Evolutionary conservation across 2,888 invertebrate species (phyloP), one percentile per base, ranked within the genome.

Genomic region (Drosophila formosana): DNA sequence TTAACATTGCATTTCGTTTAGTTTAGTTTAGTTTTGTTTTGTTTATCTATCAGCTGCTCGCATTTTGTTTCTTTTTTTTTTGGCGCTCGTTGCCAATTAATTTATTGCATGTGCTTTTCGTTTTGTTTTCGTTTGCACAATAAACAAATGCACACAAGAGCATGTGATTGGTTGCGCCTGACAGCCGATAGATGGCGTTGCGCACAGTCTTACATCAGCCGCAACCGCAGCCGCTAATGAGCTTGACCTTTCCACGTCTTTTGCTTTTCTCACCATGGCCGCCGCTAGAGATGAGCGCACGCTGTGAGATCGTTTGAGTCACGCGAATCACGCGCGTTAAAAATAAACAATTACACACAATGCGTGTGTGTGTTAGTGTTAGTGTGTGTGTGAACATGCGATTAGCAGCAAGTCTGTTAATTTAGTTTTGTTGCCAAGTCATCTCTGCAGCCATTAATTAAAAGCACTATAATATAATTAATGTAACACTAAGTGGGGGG

Each of bases 51-150:
- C 58, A 45, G 57, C 51, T 66, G 63, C 34, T 53, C 51, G 52
- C 30, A 7, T 30, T 30, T 18, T 18, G 18, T 18, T 18, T 18
- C 18, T 1, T 18, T 18, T 18, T 18, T 64, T 75, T 68, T 76
- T 68, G 76, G 71, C 67, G 39, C 13, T 41, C 13, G 58, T 64
- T 77, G 78, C 74, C 79, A 80, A 78, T 62, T 80, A 74, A 80
- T 74, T 71, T 67, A 80, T 74, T 58, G 69, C 77, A 70, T 56
- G 62, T 37, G 55, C 43, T 60, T 75, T 63, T 73, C 28, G 32
- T 70, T 66, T 66, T 65, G 60, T 75, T 78, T 71, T 67, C 51
- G 57, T 58, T 72, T 66, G 68, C 51, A 13, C 58, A 51, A 52
- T 52, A 61, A 34, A 39, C 41, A 53, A 41, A 53, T 60, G 51